phyloP scores from a whole-genome alignment of 1,140 invertebrate genomes.

The Heliconius melpomene region DNA sequence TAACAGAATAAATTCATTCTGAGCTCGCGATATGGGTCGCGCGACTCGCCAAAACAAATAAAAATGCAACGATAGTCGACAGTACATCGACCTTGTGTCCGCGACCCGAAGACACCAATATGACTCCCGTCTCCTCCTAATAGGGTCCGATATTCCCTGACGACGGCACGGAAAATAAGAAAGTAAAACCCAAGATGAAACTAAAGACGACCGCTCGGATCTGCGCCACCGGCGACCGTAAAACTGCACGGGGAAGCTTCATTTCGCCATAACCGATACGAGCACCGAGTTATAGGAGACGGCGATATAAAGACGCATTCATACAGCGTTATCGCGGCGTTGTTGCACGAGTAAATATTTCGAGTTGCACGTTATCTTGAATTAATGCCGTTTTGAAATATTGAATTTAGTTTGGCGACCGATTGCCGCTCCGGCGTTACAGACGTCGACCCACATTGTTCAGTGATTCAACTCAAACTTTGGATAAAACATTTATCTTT shows the following conservation, averaged over 20 bases:
- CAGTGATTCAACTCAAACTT: conserved; percentile 49
- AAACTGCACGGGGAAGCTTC: conserved; percentile 35
- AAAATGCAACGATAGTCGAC: conserved; percentile 74
- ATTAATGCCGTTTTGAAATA: conserved; percentile 74
- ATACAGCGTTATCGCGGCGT: conserved; percentile 68
- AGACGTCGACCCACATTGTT: conserved; percentile 53
- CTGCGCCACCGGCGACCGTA: conserved; percentile 53
- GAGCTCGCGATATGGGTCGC: conserved; percentile 73
- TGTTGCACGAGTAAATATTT: conserved; percentile 73
- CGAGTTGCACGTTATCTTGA: conserved; percentile 70
- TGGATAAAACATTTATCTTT: conserved; percentile 23
- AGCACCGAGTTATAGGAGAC: conserved; percentile 52
- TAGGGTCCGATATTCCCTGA: conserved; percentile 52
- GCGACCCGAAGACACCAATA: conserved; percentile 48
- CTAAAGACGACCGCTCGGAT: conserved; percentile 58
- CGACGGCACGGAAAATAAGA: conserved; percentile 69
- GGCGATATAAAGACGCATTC: conserved; percentile 74
- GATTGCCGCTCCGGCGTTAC: conserved; percentile 54
- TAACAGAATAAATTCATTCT: conserved; percentile 79
- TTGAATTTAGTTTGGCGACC: conserved; percentile 56
- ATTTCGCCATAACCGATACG: conserved; percentile 28
- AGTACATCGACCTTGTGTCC: conserved; percentile 77
- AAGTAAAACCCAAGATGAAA: conserved; percentile 76
- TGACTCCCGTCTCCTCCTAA: conserved; percentile 39
- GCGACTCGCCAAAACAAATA: conserved; percentile 78